Evolutionary conservation across 2,797 vertebrate genomes (phyloP).

Genomic region (Eupleurogrammus muticus): DNA sequence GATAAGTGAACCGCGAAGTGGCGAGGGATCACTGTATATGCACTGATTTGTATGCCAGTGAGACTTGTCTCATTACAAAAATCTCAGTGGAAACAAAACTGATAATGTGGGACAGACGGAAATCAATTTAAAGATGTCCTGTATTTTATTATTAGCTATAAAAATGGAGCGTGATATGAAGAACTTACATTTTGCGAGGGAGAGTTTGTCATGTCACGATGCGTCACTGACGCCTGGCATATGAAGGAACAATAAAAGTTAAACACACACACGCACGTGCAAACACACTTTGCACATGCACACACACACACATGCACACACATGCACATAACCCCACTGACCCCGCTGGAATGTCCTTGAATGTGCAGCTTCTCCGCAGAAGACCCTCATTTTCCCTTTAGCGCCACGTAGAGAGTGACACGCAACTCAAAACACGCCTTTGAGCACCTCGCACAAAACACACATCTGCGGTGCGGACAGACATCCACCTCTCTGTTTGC

Average conservation of each 20-base stretch:
- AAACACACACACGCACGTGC: conserved; percentile 1
- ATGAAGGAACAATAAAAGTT: conserved; percentile 44
- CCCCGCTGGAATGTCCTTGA: conserved; percentile 57
- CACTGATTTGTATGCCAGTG: conserved; percentile 20
- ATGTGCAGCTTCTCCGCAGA: conserved; percentile 29
- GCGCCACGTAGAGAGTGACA: conserved; percentile 42
- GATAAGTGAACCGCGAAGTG: too few species aligned
- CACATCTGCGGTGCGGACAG: conserved; percentile 63
- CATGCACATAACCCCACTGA: conserved; percentile 15
- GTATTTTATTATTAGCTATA: conserved; percentile 64
- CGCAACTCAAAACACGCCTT: conserved; percentile 52
- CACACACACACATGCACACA: conserved; percentile 7
- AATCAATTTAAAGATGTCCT: conserved; percentile 57
- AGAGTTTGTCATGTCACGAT: conserved; percentile 37
- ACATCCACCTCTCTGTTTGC: conserved; percentile 48
- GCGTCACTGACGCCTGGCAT: conserved; percentile 12
- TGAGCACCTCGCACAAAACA: conserved; percentile 40
- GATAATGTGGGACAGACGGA: conserved; percentile 67
- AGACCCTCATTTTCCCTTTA: conserved; percentile 40
- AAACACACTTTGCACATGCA: not conserved
- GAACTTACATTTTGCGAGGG: conserved; percentile 38
- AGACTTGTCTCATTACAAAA: conserved; percentile 58
- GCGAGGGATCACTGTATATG: too few species aligned
- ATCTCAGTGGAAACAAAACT: conserved; percentile 53
- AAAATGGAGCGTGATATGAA: conserved; percentile 47